Evolutionary conservation across 2,888 invertebrate species (phyloP), one percentile per base, ranked within the genome.

Genomic region (Marasmarcha lunaedactyla): DNA sequence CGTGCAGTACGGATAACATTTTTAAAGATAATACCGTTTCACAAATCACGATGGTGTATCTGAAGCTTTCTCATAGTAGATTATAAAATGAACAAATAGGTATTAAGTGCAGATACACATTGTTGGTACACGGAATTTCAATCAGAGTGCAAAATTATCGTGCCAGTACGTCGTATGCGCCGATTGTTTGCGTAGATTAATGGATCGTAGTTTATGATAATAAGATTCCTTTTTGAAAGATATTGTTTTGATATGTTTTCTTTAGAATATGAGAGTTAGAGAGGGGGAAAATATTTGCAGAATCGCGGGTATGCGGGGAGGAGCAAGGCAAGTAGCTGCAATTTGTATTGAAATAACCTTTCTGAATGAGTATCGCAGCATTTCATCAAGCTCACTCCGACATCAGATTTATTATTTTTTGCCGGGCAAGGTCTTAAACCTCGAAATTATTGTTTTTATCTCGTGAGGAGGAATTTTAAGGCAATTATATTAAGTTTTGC

Each of bases 361-460:
- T 67, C 63, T 69, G 79, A 73, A 73, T 71, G 76, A 59, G 69
- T 72, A 78, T 77, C 71, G 71, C 67, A 66, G 71, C 74, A 71
- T 79, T 77, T 74, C 76, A 77, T 77, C 73, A 20, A 20, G 51
- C 65, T 55, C 59, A 50, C 57, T 52, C 59, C 63, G 62, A 54
- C 59, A 57, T 59, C 60, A 56, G 78, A 79, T 81, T 79, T 81
- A 78, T 83, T 78, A 78, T 83, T 79, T 79, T 78, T 79, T 77
- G 68, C 73, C 34, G 56, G 54, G 56, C 63, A 55, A 59, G 59
- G 70, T 69, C 69, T 78, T 76, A 71, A 78, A 74, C 73, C 65
- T 71, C 73, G 59, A 69, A 81, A 83, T 83, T 78, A 83, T 83
- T 81, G 81, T 83, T 79, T 83, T 83, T 83, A 73, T 78, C 73